Conservation (phyloP, 2,888 invertebrate genomes). For the Xestoiulus laeticollis region DNA sequence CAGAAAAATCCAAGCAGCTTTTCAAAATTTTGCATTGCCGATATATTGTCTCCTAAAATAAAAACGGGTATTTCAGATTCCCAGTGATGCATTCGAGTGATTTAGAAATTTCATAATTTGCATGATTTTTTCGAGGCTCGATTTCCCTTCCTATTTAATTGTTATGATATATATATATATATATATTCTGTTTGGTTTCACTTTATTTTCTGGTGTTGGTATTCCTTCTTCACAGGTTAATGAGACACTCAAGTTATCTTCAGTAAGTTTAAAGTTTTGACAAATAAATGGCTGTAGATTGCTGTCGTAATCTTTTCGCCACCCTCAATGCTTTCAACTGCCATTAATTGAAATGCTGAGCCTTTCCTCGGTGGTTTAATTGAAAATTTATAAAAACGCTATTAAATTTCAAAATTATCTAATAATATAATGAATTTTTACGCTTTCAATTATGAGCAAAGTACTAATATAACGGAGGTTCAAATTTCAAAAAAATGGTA, state of each 20-base stretch:
- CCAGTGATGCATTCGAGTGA: background rate
- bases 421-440: background rate
- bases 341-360: background rate
- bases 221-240: conserved; percentile 54
- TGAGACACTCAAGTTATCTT: conserved; percentile 52
- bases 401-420: background rate
- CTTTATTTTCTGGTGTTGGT: conserved; percentile 51
- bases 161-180: background rate
- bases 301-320: background rate
- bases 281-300: conserved; percentile 19
- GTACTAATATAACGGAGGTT: background rate
- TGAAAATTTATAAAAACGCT: too few species aligned
- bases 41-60: too few species aligned
- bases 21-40: too few species aligned
- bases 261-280: conserved; percentile 53
- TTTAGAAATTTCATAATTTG: background rate
- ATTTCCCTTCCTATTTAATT: background rate
- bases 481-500: background rate
- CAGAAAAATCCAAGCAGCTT: too few species aligned
- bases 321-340: background rate
- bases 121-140: background rate
- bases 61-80: too few species aligned
- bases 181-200: conserved; percentile 44
- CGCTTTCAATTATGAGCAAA: too few species aligned
- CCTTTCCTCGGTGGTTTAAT: background rate